phyloP scores from a whole-genome alignment of 23 tunicate species.

The Botrylloides violaceus region DNA sequence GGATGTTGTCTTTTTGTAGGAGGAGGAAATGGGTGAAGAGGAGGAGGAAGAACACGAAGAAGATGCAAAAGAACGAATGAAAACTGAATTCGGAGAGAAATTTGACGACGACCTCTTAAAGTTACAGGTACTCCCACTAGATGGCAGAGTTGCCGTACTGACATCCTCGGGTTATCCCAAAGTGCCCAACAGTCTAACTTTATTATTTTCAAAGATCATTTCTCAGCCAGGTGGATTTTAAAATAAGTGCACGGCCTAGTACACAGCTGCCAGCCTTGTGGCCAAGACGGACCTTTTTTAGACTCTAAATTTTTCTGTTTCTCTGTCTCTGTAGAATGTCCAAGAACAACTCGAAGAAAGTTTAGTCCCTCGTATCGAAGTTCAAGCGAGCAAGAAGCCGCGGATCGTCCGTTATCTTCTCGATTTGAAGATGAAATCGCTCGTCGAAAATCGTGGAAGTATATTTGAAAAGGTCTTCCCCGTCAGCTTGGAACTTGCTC shows the following conservation, averaged over 20 bases:
- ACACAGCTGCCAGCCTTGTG: too few relatives aligned
- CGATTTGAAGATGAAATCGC: slow-evolving; percentile 48
- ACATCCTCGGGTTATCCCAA: too few relatives aligned
- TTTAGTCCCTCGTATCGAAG: slow-evolving; percentile 59
- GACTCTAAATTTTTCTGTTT: background rate
- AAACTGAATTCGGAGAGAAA: slow-evolving; percentile 57
- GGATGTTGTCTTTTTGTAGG: background rate
- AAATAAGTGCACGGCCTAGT: too few relatives aligned
- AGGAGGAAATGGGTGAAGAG: slow-evolving; percentile 76
- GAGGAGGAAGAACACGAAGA: slow-evolving; percentile 81
- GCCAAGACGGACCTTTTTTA: too few relatives aligned
- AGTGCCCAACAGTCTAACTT: too few relatives aligned
- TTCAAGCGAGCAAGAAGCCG: slow-evolving; percentile 74
- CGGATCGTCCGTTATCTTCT: slow-evolving; percentile 56
- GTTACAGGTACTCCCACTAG: slow-evolving; percentile 36
- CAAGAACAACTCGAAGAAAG: slow-evolving; percentile 86
- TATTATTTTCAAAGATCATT: too few relatives aligned
- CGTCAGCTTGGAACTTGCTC: slow-evolving; percentile 48
- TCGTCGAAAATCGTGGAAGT: slow-evolving; percentile 33
- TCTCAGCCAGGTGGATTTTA: too few relatives aligned
- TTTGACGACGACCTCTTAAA: slow-evolving; percentile 71
- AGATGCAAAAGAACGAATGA: slow-evolving; percentile 79
- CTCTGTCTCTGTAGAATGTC: slow-evolving; percentile 35
- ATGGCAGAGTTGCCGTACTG: background rate
- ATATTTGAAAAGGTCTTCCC: slow-evolving; percentile 79